phyloP scores from a whole-genome alignment of 2,888 invertebrate species.

The Caenorhabditis sp. region DNA sequence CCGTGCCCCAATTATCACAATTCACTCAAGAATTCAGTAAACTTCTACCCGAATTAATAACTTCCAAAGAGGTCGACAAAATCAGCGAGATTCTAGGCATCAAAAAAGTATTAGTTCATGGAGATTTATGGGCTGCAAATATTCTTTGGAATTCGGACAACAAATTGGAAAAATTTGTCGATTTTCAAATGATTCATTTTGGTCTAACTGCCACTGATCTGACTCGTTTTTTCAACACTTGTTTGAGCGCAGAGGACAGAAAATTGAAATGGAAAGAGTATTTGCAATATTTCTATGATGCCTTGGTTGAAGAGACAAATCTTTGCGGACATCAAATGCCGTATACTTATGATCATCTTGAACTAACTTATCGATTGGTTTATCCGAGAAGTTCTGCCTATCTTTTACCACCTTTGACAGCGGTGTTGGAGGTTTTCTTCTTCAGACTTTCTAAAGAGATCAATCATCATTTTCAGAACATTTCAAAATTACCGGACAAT shows the following conservation, averaged over 20 bases:
- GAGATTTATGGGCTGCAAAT: conserved; percentile 48
- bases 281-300: conserved; percentile 17
- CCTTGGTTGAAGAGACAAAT: conserved; percentile 6
- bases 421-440: conserved; percentile 15
- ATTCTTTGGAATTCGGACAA: conserved; percentile 31
- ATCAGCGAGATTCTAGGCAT: conserved; percentile 18
- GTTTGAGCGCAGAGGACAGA: conserved; percentile 23
- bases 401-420: conserved; percentile 29
- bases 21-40: conserved; percentile 12
- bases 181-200: conserved; percentile 43
- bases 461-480: conserved; percentile 1
- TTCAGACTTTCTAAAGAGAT: neutral
- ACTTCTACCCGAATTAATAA: conserved; percentile 19
- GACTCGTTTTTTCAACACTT: conserved; percentile 32
- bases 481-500: neutral
- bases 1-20: conserved; percentile 17
- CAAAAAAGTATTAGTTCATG: conserved; percentile 34
- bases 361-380: conserved; percentile 15
- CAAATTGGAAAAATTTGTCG: conserved; percentile 29
- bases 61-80: conserved; percentile 16
- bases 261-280: conserved; percentile 18
- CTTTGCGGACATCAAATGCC: conserved; percentile 4
- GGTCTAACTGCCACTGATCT: conserved; percentile 38
- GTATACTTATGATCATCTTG: conserved; percentile 29
- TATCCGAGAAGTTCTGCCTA: conserved; percentile 37